A percentile compares a stretch with the other conserved stretches of the same genome.
These are phyloP conservation scores for Drosophila phalerata DNA, from an alignment of 2,888 invertebrate species.

Conservation along the genomic window DNA sequence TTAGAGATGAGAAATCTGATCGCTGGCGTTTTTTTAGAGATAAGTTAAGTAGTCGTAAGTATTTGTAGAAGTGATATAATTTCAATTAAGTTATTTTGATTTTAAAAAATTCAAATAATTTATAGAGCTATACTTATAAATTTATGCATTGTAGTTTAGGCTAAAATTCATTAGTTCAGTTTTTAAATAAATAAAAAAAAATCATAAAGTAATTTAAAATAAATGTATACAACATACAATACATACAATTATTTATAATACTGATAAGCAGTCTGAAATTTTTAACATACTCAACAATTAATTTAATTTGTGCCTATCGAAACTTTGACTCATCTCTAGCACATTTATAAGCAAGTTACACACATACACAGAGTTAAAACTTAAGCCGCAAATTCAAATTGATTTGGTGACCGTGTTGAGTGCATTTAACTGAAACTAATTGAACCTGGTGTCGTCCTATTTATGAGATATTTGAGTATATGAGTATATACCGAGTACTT, in stretches of 20 bases:
- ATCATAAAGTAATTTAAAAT: no score
- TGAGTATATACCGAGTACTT: background rate
- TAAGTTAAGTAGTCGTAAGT: background rate
- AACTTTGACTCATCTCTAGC: constrained; percentile 4
- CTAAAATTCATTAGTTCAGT: no score
- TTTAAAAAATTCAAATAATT: background rate
- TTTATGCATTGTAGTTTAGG: no score
- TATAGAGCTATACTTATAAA: background rate
- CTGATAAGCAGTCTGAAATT: background rate
- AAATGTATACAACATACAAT: no score
- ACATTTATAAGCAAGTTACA: background rate
- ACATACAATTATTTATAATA: background rate
- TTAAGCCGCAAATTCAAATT: constrained; percentile 63
- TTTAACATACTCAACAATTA: background rate
- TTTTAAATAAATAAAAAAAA: no score
- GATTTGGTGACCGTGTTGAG: constrained; percentile 58
- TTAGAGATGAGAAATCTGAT: background rate
- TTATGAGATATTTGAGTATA: constrained; percentile 15
- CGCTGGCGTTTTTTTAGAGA: background rate
- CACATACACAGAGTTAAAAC: constrained; percentile 5
- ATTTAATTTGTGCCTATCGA: background rate
- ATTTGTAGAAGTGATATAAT: background rate
- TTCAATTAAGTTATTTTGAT: no score
- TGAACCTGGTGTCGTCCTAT: constrained; percentile 39
- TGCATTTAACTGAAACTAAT: constrained; percentile 67